These are phyloP conservation scores for Nyctalus aviator DNA, from an alignment of 2,797 vertebrate species.

Conservation along the genomic window DNA sequence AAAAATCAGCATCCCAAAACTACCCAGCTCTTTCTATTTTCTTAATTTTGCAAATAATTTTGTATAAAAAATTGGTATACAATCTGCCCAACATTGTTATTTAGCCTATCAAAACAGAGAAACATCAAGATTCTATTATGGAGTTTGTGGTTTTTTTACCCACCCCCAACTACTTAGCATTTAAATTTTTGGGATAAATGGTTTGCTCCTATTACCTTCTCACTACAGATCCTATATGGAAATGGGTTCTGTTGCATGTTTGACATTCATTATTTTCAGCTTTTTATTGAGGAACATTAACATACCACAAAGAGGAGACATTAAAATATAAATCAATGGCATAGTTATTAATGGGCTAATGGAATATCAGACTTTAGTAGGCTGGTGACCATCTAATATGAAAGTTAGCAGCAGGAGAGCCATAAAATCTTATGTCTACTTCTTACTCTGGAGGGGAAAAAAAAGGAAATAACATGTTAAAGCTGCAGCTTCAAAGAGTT, in stretches of 20 bases:
- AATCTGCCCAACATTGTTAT: background rate
- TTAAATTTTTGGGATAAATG: constrained; percentile 59
- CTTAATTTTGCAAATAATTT: constrained; percentile 57
- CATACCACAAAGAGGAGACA: constrained; percentile 13
- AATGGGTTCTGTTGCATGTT: constrained; percentile 49
- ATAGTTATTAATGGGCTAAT: constrained; percentile 45
- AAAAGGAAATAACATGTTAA: background rate
- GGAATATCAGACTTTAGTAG: background rate
- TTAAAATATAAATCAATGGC: constrained; percentile 53
- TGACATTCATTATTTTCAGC: constrained; percentile 53
- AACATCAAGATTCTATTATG: background rate
- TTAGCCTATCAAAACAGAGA: background rate
- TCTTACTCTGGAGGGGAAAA: background rate
- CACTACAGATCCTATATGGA: background rate
- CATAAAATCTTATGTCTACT: background rate
- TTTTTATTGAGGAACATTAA: constrained; percentile 51
- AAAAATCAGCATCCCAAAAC: constrained; percentile 3
- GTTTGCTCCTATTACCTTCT: background rate
- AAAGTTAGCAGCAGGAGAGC: constrained; percentile 14
- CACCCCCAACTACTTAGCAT: background rate
- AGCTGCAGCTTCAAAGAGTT: background rate
- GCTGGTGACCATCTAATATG: background rate
- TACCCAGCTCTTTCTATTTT: constrained; percentile 38
- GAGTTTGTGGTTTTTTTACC: background rate
- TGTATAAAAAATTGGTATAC: background rate